These are phyloP conservation scores for Vesta saturnalis DNA, from an alignment of 2,888 invertebrate genomes.

Conservation along the genomic window DNA sequence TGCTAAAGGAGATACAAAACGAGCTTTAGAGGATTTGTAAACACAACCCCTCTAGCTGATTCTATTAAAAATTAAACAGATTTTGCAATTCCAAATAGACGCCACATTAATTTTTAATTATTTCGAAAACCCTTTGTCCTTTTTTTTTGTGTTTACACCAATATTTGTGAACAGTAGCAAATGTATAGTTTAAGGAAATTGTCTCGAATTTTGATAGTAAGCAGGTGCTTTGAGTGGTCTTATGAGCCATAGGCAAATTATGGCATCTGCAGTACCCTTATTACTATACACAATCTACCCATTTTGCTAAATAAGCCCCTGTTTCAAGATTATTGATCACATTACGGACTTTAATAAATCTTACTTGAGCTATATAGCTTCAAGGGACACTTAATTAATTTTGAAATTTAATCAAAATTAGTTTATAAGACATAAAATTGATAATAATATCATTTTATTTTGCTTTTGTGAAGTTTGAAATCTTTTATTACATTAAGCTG, in stretches of 20 bases:
- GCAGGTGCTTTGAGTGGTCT: conserved; percentile 30
- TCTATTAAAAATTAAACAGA: conserved; percentile 8
- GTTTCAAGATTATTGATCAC: conserved; percentile 20
- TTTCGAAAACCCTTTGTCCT: background rate
- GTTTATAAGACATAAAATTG: background rate
- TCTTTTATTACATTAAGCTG: conserved; percentile 32
- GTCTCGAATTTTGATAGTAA: conserved; percentile 10
- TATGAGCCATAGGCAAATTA: conserved; percentile 29
- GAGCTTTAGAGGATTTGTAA: background rate
- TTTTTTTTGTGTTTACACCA: background rate
- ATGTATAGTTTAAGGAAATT: background rate
- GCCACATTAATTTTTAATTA: conserved; percentile 2
- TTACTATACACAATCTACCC: conserved; percentile 27
- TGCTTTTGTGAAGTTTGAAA: background rate
- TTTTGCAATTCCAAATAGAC: conserved; percentile 8
- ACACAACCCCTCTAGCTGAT: background rate
- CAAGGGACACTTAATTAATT: conserved; percentile 16
- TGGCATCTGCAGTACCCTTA: conserved; percentile 35
- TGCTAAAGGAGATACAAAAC: conserved; percentile 8
- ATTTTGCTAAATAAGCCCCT: conserved; percentile 37
- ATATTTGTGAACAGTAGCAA: background rate
- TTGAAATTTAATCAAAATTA: conserved; percentile 17
- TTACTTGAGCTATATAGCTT: background rate
- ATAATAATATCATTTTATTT: background rate
- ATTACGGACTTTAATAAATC: conserved; percentile 17